phyloP scores from a whole-genome alignment of 2,888 invertebrate genomes.

The Chrysolina haemoptera region DNA sequence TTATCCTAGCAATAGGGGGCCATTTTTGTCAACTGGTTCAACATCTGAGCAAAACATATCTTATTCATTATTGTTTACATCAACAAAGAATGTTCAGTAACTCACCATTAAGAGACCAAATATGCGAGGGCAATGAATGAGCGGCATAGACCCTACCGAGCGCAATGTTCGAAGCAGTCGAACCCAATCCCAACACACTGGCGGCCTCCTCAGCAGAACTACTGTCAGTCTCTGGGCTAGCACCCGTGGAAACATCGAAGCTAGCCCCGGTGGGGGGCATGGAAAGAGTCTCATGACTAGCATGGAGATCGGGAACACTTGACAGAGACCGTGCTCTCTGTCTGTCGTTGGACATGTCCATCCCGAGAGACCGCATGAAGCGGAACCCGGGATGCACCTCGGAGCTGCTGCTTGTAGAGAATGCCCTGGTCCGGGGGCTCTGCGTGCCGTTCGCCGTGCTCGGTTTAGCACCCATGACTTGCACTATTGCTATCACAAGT shows the following conservation, averaged over 20 bases:
- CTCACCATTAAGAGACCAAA: slow-evolving; percentile 93
- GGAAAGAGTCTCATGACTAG: slow-evolving; percentile 59
- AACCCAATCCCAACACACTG: slow-evolving; percentile 65
- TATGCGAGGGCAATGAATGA: slow-evolving; percentile 91
- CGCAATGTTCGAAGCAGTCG: slow-evolving; percentile 72
- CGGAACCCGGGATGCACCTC: slow-evolving; percentile 61
- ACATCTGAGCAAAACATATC: too few species aligned
- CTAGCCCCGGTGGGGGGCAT: slow-evolving; percentile 77
- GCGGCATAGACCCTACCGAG: slow-evolving; percentile 88
- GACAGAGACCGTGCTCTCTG: slow-evolving; percentile 76
- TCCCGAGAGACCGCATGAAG: slow-evolving; percentile 70
- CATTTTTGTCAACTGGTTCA: too few species aligned
- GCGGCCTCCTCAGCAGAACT: slow-evolving; percentile 77
- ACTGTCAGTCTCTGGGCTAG: slow-evolving; percentile 79
- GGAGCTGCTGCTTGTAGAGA: slow-evolving; percentile 77
- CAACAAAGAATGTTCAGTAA: slow-evolving; percentile 40
- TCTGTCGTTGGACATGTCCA: slow-evolving; percentile 82
- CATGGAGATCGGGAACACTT: slow-evolving; percentile 83
- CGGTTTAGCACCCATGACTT: slow-evolving; percentile 86
- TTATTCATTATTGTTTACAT: too few species aligned
- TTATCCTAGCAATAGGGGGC: too few species aligned
- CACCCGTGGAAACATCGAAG: slow-evolving; percentile 77
- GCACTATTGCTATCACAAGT: slow-evolving; percentile 36
- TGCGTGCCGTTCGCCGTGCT: slow-evolving; percentile 85
- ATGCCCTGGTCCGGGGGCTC: slow-evolving; percentile 82